Conservation (phyloP, 2,888 invertebrate species). For the Lingula anatina region DNA sequence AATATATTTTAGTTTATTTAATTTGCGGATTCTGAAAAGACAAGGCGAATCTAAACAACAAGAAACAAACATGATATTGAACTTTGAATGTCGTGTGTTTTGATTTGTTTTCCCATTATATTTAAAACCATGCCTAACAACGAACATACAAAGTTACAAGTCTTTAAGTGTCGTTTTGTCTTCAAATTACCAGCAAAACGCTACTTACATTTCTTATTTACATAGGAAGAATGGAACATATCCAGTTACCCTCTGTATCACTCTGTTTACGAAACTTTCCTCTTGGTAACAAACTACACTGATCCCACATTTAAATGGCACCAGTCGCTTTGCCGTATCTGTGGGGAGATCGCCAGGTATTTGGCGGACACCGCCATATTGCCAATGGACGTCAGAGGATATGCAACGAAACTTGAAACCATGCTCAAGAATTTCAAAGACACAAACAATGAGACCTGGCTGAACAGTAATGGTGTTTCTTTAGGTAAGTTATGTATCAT, state of each 20-base stretch:
- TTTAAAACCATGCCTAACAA: no score
- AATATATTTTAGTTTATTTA: no score
- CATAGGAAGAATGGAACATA: constrained; percentile 27
- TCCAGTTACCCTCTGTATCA: constrained; percentile 48
- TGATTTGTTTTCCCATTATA: no score
- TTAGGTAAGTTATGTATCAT: no score
- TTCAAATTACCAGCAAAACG: no score
- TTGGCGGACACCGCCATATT: constrained; percentile 49
- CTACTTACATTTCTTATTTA: background rate
- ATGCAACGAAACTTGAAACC: constrained; percentile 13
- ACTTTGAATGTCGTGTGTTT: no score
- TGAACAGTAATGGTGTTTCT: no score
- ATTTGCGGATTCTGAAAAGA: no score
- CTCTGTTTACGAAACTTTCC: constrained; percentile 53
- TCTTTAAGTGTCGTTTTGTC: no score
- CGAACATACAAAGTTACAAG: no score
- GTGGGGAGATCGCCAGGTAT: constrained; percentile 48
- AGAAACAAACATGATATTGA: no score
- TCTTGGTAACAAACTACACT: constrained; percentile 38
- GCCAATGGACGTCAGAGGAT: constrained; percentile 47
- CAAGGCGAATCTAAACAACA: no score
- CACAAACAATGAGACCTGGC: background rate
- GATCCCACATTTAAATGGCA: constrained; percentile 39
- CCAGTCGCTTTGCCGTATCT: constrained; percentile 41
- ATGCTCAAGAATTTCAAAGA: constrained; percentile 8